A percentile compares a stretch with the other conserved stretches of the same genome.
phyloP scores from a whole-genome alignment of 2,888 invertebrate species.

The Anaspis maculata region DNA sequence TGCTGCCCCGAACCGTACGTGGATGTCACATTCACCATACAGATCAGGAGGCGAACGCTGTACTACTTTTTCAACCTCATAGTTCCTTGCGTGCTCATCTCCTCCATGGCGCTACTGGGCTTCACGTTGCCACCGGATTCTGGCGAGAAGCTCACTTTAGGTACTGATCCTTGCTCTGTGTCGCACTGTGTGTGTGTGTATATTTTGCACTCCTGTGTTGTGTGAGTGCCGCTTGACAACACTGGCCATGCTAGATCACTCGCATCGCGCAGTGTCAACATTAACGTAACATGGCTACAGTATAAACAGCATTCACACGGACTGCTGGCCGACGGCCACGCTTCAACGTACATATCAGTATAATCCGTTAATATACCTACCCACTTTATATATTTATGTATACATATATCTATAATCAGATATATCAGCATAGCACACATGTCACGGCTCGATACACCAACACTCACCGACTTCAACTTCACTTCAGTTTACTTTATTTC shows the following conservation, averaged over 20 bases:
- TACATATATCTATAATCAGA: no score
- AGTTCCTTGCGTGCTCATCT: conserved; percentile 97
- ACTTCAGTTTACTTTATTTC: no score
- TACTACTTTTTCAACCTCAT: conserved; percentile 99
- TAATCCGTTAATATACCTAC: no score
- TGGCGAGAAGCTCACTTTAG: conserved; percentile 91
- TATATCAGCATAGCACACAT: no score
- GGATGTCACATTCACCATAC: conserved; percentile 94
- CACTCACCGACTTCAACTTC: no score
- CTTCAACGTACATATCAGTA: conserved; percentile 10
- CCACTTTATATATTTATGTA: no score
- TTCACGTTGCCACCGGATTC: conserved; percentile 98
- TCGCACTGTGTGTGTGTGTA: conserved; percentile 29
- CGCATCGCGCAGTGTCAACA: conserved; percentile 29
- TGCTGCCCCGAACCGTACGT: conserved; percentile 92
- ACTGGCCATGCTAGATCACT: conserved; percentile 29
- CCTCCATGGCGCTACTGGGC: conserved; percentile 95
- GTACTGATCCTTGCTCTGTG: conserved; percentile 46
- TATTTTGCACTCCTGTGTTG: conserved; percentile 30
- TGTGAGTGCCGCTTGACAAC: conserved; percentile 32
- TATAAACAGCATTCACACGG: conserved; percentile 14
- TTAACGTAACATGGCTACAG: conserved; percentile 19
- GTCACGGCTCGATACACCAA: no score
- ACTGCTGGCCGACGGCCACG: conserved; percentile 12
- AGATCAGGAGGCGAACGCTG: conserved; percentile 89